phyloP scores from a whole-genome alignment of 2,888 invertebrate species.

The Ophioninae sp. region DNA sequence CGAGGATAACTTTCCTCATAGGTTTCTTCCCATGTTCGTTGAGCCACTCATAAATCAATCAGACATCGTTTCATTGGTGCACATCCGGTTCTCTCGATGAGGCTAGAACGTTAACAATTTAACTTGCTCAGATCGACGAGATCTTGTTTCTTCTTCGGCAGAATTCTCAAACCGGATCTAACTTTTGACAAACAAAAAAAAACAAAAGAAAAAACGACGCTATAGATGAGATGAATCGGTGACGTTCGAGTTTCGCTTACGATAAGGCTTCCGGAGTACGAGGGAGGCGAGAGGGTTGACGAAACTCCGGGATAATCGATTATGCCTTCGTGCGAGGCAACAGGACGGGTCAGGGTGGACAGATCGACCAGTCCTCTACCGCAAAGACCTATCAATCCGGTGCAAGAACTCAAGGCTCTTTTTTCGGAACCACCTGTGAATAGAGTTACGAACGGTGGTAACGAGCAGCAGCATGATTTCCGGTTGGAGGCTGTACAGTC shows the following conservation, averaged over 20 bases:
- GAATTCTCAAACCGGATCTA: background rate
- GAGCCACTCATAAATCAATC: slow-evolving; percentile 42
- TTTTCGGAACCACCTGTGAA: slow-evolving; percentile 70
- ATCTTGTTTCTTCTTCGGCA: background rate
- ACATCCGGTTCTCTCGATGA: slow-evolving; percentile 32
- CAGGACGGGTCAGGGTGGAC: slow-evolving; percentile 70
- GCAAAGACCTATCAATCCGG: slow-evolving; percentile 67
- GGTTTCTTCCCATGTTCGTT: background rate
- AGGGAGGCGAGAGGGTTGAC: background rate
- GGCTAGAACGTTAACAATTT: background rate
- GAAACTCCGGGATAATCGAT: slow-evolving; percentile 22
- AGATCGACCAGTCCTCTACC: slow-evolving; percentile 76
- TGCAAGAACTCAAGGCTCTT: slow-evolving; percentile 75
- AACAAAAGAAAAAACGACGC: slow-evolving; percentile 15
- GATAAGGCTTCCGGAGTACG: background rate
- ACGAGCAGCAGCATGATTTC: slow-evolving; percentile 69
- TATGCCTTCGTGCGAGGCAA: slow-evolving; percentile 75
- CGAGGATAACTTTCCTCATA: background rate
- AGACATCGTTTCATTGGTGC: slow-evolving; percentile 5
- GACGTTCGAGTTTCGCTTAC: background rate
- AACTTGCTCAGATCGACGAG: slow-evolving; percentile 2
- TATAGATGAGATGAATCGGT: slow-evolving; percentile 72
- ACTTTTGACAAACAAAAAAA: slow-evolving; percentile 9
- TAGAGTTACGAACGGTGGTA: slow-evolving; percentile 64
- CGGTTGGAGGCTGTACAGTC: slow-evolving; percentile 72